Conservation (phyloP, 1,140 invertebrate genomes). For the Zelostemma sp. region DNA sequence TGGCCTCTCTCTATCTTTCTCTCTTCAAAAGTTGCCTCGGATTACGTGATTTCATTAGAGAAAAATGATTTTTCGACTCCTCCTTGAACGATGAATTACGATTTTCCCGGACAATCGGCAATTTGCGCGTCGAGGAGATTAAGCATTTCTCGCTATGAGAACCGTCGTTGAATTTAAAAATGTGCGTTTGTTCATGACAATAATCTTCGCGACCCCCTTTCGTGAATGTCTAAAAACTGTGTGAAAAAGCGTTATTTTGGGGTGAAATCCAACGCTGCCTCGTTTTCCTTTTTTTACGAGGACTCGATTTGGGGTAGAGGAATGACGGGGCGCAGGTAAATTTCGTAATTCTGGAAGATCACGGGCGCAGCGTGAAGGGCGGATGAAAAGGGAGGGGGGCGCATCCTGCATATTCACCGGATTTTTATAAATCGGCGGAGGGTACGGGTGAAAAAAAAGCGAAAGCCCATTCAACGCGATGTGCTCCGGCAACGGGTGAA, state of each 20-base stretch:
- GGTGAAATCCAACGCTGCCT: conserved; percentile 66
- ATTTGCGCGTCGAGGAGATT: too few relatives aligned
- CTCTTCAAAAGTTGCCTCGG: neutral
- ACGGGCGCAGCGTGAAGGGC: conserved; percentile 34
- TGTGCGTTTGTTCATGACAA: conserved; percentile 26
- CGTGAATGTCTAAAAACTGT: conserved; percentile 60
- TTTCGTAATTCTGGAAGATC: conserved; percentile 62
- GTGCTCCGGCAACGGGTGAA: conserved; percentile 61
- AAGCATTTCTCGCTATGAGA: conserved; percentile 54
- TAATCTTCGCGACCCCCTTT: conserved; percentile 41
- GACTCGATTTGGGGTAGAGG: conserved; percentile 35
- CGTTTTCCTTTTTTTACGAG: conserved; percentile 43
- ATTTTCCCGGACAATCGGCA: conserved; percentile 14
- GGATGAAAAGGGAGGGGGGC: conserved; percentile 50
- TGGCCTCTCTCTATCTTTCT: neutral
- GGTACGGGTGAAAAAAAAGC: conserved; percentile 50
- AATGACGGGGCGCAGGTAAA: conserved; percentile 65
- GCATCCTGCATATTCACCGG: conserved; percentile 69
- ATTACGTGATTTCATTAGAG: neutral
- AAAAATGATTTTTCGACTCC: conserved; percentile 7
- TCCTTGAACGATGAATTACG: neutral
- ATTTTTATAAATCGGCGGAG: conserved; percentile 58
- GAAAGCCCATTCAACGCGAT: conserved; percentile 43
- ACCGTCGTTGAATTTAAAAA: conserved; percentile 53
- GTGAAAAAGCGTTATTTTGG: conserved; percentile 70